A percentile compares a stretch with the other conserved stretches of the same genome.
Conservation (phyloP, 2,113 vertebrate species). For the Hirundichthys speculiger region DNA sequence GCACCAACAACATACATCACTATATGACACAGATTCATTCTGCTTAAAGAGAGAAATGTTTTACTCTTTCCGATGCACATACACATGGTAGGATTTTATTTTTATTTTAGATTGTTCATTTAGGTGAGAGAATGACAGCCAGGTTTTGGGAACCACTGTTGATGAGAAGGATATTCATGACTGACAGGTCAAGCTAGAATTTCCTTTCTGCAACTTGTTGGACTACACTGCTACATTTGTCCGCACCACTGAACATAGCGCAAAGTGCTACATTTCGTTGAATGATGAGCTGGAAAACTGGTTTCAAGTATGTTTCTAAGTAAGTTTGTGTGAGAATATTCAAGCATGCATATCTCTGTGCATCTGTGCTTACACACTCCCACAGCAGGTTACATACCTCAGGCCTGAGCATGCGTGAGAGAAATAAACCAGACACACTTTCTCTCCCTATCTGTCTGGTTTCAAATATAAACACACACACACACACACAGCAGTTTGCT, state of each 20-base stretch:
- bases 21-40: no score
- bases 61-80: no score
- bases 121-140: no score
- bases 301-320: conserved; percentile 23
- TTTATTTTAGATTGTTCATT: no score
- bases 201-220: conserved; percentile 24
- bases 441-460: conserved; percentile 33
- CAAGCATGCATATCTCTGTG: conserved; percentile 22
- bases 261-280: conserved; percentile 15
- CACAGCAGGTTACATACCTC: conserved; percentile 49
- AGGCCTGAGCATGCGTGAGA: conserved; percentile 36
- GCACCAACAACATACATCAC: no score
- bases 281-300: conserved; percentile 60
- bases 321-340: conserved; percentile 8
- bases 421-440: conserved; percentile 30
- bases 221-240: conserved; percentile 20
- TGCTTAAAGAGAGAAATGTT: no score
- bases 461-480: conserved; percentile 28
- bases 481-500: conserved; percentile 4
- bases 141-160: no score
- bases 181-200: background rate
- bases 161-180: no score
- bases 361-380: conserved; percentile 31
- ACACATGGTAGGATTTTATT: no score
- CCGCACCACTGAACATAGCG: conserved; percentile 19